These are phyloP conservation scores for Erebia aethiops DNA, from an alignment of 2,888 invertebrate genomes.

Conservation along the genomic window DNA sequence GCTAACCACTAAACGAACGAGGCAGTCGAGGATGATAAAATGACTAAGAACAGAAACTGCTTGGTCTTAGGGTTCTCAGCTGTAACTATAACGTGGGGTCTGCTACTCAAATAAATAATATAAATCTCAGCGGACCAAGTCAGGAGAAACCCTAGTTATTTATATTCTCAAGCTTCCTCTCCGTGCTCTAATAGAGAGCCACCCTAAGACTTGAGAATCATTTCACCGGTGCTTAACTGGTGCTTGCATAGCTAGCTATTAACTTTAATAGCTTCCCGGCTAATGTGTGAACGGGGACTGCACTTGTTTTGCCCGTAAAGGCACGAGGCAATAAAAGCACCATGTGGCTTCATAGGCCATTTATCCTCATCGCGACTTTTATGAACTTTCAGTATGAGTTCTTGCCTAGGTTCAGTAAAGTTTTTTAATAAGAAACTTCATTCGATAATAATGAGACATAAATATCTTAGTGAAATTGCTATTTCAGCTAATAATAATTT, in stretches of 20 bases:
- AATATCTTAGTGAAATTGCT: too few relatives aligned
- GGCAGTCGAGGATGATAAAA: too few relatives aligned
- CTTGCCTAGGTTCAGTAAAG: not conserved
- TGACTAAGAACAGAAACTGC: too few relatives aligned
- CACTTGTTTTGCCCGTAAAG: conserved; percentile 23
- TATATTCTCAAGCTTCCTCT: too few relatives aligned
- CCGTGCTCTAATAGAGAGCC: not conserved
- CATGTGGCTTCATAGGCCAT: conserved; percentile 18
- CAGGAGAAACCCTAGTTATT: too few relatives aligned
- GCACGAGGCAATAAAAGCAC: conserved; percentile 18
- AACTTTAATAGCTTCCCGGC: conserved; percentile 20
- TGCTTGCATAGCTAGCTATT: conserved; percentile 11
- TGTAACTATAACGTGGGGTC: too few relatives aligned
- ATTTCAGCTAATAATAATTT: too few relatives aligned
- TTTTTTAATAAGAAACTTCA: not conserved
- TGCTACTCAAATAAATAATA: too few relatives aligned
- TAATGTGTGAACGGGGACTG: conserved; percentile 23
- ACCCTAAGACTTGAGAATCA: not conserved
- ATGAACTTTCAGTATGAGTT: not conserved
- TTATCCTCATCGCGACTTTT: conserved; percentile 14
- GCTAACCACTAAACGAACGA: too few relatives aligned
- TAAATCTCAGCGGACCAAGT: too few relatives aligned
- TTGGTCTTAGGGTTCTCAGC: too few relatives aligned
- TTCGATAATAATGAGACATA: too few relatives aligned
- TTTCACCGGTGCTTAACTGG: not conserved